Conservation (phyloP, 35 echinoderm and acorn worm species). For the Patiria miniata region DNA sequence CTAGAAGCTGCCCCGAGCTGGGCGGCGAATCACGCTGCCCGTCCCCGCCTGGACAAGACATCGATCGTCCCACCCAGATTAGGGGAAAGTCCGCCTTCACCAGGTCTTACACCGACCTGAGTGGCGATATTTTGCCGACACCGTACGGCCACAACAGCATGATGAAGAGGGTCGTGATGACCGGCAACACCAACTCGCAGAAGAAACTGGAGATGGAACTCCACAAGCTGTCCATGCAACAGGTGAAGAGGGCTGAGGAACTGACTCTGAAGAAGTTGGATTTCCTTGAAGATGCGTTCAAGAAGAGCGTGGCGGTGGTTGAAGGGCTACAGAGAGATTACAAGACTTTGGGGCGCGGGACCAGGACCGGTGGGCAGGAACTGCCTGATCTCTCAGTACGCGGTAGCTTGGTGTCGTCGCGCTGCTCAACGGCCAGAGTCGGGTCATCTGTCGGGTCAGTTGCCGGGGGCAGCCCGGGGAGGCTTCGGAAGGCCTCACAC, state of each 20-base stretch:
- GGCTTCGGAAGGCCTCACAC: not conserved
- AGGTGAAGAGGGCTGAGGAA: slow-evolving; percentile 8
- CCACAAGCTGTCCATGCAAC: not conserved
- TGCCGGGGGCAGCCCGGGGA: not conserved
- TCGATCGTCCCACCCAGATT: not conserved
- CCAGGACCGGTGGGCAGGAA: not conserved
- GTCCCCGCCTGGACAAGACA: not conserved
- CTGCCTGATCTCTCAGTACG: not conserved
- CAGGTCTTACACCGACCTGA: not conserved
- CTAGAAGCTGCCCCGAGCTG: slow-evolving; percentile 1
- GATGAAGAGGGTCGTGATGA: slow-evolving; percentile 18
- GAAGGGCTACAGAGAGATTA: not conserved
- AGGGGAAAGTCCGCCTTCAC: not conserved
- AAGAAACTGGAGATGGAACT: not conserved
- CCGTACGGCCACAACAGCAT: not conserved
- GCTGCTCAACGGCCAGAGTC: not conserved
- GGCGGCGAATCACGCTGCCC: not conserved
- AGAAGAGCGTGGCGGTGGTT: not conserved
- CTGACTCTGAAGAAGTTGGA: not conserved
- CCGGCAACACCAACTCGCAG: not conserved
- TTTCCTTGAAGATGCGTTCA: slow-evolving; percentile 6
- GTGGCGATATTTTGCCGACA: not conserved
- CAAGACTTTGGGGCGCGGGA: not conserved
- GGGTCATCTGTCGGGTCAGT: not conserved
- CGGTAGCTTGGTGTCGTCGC: not conserved